Evolutionary conservation across 2,113 vertebrate species (phyloP), one percentile per base, ranked within the genome.

Genomic region (Anser cygnoides): DNA sequence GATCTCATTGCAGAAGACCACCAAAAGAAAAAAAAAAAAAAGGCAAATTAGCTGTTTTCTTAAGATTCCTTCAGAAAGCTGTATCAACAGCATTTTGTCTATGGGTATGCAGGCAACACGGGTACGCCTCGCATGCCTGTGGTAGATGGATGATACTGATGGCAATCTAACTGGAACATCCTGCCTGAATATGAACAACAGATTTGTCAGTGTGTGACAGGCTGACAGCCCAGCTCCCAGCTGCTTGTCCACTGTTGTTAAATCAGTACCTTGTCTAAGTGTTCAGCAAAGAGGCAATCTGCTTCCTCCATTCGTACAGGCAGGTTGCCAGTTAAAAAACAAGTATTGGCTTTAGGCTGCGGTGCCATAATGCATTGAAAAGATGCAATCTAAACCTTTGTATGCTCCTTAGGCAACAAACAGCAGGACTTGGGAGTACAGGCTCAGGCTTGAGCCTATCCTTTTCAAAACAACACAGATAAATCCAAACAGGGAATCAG

Each of bases 211-310:
- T 97, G 97, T 98, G 98, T 99, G 99, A 99, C 99, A 99, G 98
- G 98, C 98, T 99, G 99, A 99, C 99, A 99, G 98, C 97, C 98
- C 98, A 95, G 99, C 98, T 98, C 98, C 98, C 97, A 99, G 99
- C 98, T 98, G 98, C 99, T 99, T 99, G 99, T 99, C 99, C 98
- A 98, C 98, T 98, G 98, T 98, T 97, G 98, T 99, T 98, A 99
- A 92, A 97, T 99, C 99, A 99, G 98, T 98, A 97, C 98, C 98
- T 98, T 97, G 98, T 98, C 98, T 98, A 96, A 98, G 97, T 85
- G 94, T 90, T 98, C 98, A 97, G 98, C 98, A 98, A 98, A 98
- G 98, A 98, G 98, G 98, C 98, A 98, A 98, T 98, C 98, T 98
- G 98, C 98, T 98, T 96, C 97, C 97, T 98, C 97, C 95, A 80